Evolutionary conservation across 2,797 vertebrate species (phyloP).

Genomic region (Craterocephalus amniculus): DNA sequence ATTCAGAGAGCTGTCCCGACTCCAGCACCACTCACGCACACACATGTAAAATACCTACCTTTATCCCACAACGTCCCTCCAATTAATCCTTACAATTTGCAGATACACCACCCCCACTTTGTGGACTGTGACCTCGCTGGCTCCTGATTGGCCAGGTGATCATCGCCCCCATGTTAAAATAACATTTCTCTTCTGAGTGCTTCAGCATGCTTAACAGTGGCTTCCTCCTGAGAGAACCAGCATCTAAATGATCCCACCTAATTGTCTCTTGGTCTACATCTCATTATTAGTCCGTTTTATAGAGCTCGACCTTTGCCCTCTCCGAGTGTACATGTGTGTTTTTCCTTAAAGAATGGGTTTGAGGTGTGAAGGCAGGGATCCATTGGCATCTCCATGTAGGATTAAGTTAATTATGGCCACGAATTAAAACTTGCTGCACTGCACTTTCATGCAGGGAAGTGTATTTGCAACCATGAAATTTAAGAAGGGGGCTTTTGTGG

Average conservation of each 20-base stretch:
- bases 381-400: constrained; percentile 29
- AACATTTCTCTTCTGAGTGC: constrained; percentile 60
- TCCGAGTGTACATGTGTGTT: neutral
- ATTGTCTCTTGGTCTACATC: constrained; percentile 61
- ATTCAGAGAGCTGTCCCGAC: constrained; percentile 32
- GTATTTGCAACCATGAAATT: constrained; percentile 26
- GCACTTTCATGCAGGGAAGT: constrained; percentile 17
- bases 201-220: constrained; percentile 51
- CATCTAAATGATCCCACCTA: constrained; percentile 58
- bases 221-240: constrained; percentile 59
- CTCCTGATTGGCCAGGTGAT: constrained; percentile 55
- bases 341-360: constrained; percentile 5
- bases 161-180: constrained; percentile 53
- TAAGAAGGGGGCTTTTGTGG: constrained; percentile 2
- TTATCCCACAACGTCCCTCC: constrained; percentile 32
- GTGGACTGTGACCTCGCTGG: constrained; percentile 50
- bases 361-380: constrained; percentile 27
- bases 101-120: constrained; percentile 47
- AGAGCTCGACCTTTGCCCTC: constrained; percentile 42
- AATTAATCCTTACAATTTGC: constrained; percentile 60
- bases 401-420: constrained; percentile 40
- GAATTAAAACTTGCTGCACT: constrained; percentile 28
- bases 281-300: constrained; percentile 68
- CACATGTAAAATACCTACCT: constrained; percentile 12
- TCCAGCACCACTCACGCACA: constrained; percentile 1